Evolutionary conservation across 2,113 vertebrate genomes (phyloP).

Genomic region (Nesogale talazaci): DNA sequence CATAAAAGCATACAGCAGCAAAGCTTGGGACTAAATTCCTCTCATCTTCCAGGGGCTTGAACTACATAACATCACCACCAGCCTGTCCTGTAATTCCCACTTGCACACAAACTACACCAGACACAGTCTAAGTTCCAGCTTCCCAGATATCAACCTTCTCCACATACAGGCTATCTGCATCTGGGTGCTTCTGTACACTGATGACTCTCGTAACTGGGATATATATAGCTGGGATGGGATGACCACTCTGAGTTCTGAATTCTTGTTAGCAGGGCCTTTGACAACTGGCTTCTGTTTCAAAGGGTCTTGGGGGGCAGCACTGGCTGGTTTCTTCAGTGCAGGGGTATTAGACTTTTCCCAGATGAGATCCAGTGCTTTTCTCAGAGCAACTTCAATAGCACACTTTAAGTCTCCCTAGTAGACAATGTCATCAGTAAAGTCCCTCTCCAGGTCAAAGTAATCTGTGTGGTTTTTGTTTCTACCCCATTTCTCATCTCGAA

Average conservation of each 20-base stretch:
- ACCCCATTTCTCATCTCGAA: slow-evolving; percentile 96
- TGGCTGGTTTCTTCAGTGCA: slow-evolving; percentile 92
- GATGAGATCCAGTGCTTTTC: slow-evolving; percentile 95
- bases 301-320: slow-evolving; percentile 89
- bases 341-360: slow-evolving; percentile 94
- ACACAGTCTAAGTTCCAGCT: slow-evolving; percentile 92
- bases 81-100: slow-evolving; percentile 92
- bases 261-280: slow-evolving; percentile 88
- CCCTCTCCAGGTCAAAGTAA: slow-evolving; percentile 93
- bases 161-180: slow-evolving; percentile 94
- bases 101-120: slow-evolving; percentile 92
- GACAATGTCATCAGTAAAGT: slow-evolving; percentile 92
- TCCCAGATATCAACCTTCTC: slow-evolving; percentile 96
- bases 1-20: slow-evolving; percentile 94
- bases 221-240: slow-evolving; percentile 91
- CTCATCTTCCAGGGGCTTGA: slow-evolving; percentile 98
- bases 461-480: slow-evolving; percentile 93
- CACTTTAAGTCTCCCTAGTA: slow-evolving; percentile 98
- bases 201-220: slow-evolving; percentile 96
- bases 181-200: slow-evolving; percentile 96
- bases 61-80: slow-evolving; percentile 95
- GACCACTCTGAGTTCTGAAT: slow-evolving; percentile 88
- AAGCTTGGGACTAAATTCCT: slow-evolving; percentile 96
- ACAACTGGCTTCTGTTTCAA: slow-evolving; percentile 88
- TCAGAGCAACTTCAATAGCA: slow-evolving; percentile 93